phyloP scores from a whole-genome alignment of 35 echinoderm and acorn worm species.

The Lytechinus variegatus region DNA sequence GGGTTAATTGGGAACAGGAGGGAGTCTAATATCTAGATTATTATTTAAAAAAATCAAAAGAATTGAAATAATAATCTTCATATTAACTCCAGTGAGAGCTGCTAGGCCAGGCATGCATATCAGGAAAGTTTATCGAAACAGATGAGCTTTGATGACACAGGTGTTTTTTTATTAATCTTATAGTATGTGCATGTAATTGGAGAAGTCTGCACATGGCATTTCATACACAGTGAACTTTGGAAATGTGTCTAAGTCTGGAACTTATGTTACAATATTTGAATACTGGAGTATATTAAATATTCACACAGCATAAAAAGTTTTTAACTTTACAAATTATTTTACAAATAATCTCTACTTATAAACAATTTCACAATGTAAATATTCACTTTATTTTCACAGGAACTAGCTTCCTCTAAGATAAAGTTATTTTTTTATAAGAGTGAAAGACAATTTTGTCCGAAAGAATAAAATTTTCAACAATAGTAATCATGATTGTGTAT shows the following conservation, averaged over 20 bases:
- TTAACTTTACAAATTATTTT: not conserved
- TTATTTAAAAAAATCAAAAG: not conserved
- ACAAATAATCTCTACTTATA: not conserved
- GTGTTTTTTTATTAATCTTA: not conserved
- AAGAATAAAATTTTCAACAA: not conserved
- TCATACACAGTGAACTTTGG: not conserved
- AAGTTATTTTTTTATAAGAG: not conserved
- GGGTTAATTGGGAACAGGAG: not conserved
- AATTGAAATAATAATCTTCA: not conserved
- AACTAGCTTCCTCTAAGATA: not conserved
- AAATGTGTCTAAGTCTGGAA: not conserved
- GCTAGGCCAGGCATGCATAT: not conserved
- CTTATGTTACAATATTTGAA: not conserved
- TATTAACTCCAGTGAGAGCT: not conserved
- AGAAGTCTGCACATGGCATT: not conserved
- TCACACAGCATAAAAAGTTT: not conserved
- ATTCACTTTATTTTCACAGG: not conserved
- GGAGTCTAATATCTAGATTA: not conserved
- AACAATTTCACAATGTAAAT: not conserved
- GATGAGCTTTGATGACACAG: not conserved
- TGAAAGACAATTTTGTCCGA: slow-evolving; percentile 4
- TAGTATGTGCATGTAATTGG: not conserved
- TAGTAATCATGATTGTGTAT: not conserved
- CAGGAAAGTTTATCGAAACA: not conserved
- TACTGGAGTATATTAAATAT: no score